Percentiles rank a stretch among this genome's conserved stretches.
These are phyloP conservation scores for Heteromormyrus szaboi DNA, from an alignment of 2,797 vertebrate genomes.

Conservation along the genomic window DNA sequence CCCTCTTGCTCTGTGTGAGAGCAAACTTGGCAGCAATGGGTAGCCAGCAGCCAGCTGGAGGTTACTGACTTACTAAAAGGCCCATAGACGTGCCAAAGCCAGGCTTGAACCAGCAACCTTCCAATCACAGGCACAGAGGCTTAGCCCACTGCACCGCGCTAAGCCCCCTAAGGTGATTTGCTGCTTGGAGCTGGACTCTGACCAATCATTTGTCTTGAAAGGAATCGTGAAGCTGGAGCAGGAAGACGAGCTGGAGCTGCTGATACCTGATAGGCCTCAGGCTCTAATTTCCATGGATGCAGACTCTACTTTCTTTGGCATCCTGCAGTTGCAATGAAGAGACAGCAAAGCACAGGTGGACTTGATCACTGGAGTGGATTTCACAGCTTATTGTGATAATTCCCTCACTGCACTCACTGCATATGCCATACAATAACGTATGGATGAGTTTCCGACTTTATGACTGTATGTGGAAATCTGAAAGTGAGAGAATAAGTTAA, in stretches of 20 bases:
- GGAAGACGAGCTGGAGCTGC: slow-evolving; percentile 43
- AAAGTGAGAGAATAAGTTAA: not conserved
- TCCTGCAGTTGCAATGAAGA: slow-evolving; percentile 50
- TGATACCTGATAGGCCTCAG: slow-evolving; percentile 41
- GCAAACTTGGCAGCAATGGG: not conserved
- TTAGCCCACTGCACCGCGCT: not conserved
- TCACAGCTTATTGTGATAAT: not conserved
- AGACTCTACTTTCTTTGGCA: slow-evolving; percentile 51
- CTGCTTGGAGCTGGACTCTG: not conserved
- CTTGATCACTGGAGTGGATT: not conserved
- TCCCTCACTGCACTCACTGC: not conserved
- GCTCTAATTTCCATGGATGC: slow-evolving; percentile 42
- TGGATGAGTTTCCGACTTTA: not conserved
- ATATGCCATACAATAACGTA: not conserved
- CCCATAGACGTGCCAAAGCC: not conserved
- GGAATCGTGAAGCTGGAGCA: slow-evolving; percentile 43
- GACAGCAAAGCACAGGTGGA: not conserved
- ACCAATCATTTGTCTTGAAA: slow-evolving; percentile 23
- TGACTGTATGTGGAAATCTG: not conserved
- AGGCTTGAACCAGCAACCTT: not conserved
- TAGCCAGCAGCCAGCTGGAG: not conserved
- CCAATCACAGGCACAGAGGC: not conserved
- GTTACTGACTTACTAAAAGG: not conserved
- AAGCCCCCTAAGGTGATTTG: not conserved
- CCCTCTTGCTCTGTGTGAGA: not conserved